phyloP scores from a whole-genome alignment of 2,113 vertebrate species.

The Neotoma lepida region DNA sequence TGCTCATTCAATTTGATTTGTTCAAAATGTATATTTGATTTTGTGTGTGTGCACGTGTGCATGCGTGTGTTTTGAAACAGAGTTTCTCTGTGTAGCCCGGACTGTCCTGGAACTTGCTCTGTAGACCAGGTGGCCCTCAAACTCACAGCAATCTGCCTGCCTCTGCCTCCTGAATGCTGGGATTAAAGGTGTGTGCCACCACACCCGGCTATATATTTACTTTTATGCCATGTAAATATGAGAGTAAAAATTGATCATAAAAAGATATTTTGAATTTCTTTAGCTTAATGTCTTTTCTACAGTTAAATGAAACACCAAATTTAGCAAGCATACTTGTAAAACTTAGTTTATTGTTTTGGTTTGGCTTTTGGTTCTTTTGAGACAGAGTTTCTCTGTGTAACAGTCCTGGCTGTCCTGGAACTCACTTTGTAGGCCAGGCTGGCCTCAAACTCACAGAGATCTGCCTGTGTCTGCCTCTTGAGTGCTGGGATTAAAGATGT shows the following conservation, averaged over 20 bases:
- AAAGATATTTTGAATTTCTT: constrained; percentile 42
- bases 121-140: not conserved
- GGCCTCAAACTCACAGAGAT: not conserved
- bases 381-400: not conserved
- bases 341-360: not conserved
- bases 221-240: constrained; percentile 46
- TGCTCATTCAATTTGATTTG: constrained; percentile 33
- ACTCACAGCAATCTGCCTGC: not conserved
- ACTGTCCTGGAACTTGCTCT: not conserved
- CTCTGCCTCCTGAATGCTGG: not conserved
- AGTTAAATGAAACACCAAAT: not conserved
- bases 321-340: constrained; percentile 4
- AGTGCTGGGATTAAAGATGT: not conserved
- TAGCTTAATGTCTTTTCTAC: not conserved
- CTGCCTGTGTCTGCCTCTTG: not conserved
- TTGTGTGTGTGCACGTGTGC: not conserved
- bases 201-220: not conserved
- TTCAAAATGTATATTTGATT: constrained; percentile 29
- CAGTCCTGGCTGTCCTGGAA: not conserved
- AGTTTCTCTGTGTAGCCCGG: not conserved
- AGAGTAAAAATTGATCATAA: constrained; percentile 26
- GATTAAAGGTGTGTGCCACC: not conserved
- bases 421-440: not conserved
- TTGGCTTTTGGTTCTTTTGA: not conserved
- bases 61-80: not conserved